A percentile compares a stretch with the other conserved stretches of the same genome.
phyloP scores from a whole-genome alignment of 2,113 vertebrate genomes.

The Cromileptes altivelis region DNA sequence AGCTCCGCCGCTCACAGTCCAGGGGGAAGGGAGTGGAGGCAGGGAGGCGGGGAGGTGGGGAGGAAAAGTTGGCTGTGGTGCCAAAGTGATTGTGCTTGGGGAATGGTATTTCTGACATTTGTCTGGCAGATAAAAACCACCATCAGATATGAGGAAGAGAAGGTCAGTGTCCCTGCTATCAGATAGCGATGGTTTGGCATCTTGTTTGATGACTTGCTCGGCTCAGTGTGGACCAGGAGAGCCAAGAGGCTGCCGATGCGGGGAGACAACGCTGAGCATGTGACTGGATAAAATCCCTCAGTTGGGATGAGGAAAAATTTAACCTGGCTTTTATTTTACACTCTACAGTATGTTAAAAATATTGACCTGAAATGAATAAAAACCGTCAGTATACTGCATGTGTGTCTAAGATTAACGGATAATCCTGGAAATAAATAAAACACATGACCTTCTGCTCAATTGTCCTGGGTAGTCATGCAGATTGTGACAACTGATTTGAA shows the following conservation, averaged over 20 bases:
- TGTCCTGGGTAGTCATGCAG: constrained; percentile 14
- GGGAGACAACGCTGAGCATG: neutral
- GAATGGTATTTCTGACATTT: constrained; percentile 84
- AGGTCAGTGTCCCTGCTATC: constrained; percentile 81
- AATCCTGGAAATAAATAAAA: constrained; percentile 15
- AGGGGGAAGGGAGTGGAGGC: constrained; percentile 7
- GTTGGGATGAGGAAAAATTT: constrained; percentile 1
- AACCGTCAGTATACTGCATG: neutral
- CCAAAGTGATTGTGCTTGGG: constrained; percentile 77
- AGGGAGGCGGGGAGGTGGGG: neutral
- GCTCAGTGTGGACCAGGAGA: constrained; percentile 44
- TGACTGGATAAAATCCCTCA: constrained; percentile 18
- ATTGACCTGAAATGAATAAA: neutral
- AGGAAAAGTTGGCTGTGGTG: constrained; percentile 49
- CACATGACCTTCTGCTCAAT: constrained; percentile 42
- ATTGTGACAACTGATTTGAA: constrained; percentile 36
- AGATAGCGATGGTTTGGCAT: constrained; percentile 69
- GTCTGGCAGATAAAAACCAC: constrained; percentile 81
- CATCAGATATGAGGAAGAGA: constrained; percentile 82
- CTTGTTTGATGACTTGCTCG: constrained; percentile 69
- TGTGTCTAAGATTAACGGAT: neutral
- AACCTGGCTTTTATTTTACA: neutral
- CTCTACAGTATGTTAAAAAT: neutral
- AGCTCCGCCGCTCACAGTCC: constrained; percentile 33
- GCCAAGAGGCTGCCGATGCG: constrained; percentile 23